Conservation (phyloP, 2,888 invertebrate species). For the Pollenia amentaria region DNA sequence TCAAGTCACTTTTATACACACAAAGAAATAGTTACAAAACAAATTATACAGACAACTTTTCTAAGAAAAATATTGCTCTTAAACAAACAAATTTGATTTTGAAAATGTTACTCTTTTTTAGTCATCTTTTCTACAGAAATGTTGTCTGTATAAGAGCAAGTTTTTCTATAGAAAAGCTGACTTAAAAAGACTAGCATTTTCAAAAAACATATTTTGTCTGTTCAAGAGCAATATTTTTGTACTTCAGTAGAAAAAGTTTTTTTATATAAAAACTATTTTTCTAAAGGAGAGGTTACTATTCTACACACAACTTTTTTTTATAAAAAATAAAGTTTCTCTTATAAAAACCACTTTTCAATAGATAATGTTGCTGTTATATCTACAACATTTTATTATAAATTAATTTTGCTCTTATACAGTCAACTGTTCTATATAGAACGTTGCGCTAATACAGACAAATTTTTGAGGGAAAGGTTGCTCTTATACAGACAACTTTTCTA, state of each 20-base stretch:
- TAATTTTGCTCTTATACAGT: background rate
- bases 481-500: background rate
- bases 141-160: background rate
- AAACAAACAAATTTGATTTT: background rate
- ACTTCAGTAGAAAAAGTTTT: too few species aligned
- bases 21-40: background rate
- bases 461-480: background rate
- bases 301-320: background rate
- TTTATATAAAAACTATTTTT: too few species aligned
- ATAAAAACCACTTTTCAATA: background rate
- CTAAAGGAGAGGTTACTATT: background rate
- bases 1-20: too few species aligned
- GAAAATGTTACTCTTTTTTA: background rate
- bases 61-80: background rate
- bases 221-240: too few species aligned
- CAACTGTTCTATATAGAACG: background rate
- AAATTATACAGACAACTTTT: background rate
- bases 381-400: background rate
- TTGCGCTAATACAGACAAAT: background rate
- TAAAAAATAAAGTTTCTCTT: background rate
- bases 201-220: too few species aligned
- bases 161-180: background rate
- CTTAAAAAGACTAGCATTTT: too few species aligned
- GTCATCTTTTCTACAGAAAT: background rate
- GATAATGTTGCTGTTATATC: background rate